A percentile compares a stretch with the other conserved stretches of the same genome.
Conservation (phyloP, 2,113 vertebrate genomes). For the Micronisus gabar region DNA sequence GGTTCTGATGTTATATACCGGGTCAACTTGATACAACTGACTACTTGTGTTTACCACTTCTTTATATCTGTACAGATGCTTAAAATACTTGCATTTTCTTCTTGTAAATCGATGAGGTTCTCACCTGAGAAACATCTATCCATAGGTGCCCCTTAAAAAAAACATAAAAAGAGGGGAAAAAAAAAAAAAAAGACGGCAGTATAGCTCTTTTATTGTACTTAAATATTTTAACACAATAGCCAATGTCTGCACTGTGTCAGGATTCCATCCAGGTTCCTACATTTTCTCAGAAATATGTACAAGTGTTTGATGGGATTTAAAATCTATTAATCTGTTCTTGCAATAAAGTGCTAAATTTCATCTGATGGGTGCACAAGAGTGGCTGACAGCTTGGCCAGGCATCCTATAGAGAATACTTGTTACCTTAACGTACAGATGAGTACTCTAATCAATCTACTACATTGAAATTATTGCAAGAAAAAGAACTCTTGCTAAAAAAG, state of each 20-base stretch:
- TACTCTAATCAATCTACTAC: neutral
- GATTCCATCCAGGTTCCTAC: neutral
- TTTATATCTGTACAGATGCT: neutral
- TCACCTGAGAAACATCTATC: neutral
- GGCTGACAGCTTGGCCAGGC: neutral
- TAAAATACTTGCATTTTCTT: neutral
- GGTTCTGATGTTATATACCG: neutral
- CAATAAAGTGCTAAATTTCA: neutral
- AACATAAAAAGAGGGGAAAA: neutral
- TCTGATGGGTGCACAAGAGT: neutral
- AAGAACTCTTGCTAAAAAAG: neutral
- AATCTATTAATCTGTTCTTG: neutral
- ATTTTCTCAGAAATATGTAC: neutral
- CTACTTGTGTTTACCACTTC: neutral
- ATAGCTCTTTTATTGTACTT: neutral
- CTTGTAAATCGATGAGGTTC: rapidly evolving
- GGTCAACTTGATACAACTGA: neutral
- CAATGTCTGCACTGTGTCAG: neutral
- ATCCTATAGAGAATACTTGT: neutral
- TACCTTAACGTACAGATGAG: neutral
- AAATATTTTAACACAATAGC: neutral
- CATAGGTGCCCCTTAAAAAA: neutral
- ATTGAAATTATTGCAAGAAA: neutral
- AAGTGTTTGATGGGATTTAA: neutral
- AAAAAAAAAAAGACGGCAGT: neutral